These are phyloP conservation scores for Hemistola chrysoprasaria DNA, from an alignment of 2,888 invertebrate genomes.

Conservation along the genomic window DNA sequence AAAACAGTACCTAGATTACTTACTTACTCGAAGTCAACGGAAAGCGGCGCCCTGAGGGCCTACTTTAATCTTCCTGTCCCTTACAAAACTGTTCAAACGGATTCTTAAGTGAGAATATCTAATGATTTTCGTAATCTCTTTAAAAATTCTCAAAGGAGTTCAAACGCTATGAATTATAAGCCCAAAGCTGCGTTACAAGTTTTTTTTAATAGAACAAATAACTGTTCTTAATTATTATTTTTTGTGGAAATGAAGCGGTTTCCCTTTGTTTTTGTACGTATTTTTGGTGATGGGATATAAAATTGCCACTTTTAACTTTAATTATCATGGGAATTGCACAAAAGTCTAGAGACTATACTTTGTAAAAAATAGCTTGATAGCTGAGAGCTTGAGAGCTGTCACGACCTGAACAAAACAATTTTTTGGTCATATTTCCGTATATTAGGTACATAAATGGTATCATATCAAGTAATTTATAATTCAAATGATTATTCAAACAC, in stretches of 20 bases:
- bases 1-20: slow-evolving; percentile 22
- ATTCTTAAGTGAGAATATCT: slow-evolving; percentile 66
- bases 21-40: slow-evolving; percentile 26
- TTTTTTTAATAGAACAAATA: slow-evolving; percentile 30
- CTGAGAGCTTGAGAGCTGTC: too few species aligned
- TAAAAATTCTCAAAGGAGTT: slow-evolving; percentile 72
- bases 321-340: too few species aligned
- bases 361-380: too few species aligned
- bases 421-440: too few species aligned
- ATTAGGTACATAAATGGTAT: too few species aligned
- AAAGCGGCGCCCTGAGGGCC: slow-evolving; percentile 45
- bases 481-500: too few species aligned
- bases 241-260: slow-evolving; percentile 4
- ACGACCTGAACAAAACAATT: too few species aligned
- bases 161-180: slow-evolving; percentile 52
- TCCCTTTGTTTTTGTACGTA: slow-evolving; percentile 1
- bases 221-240: slow-evolving; percentile 31
- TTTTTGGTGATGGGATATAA: neutral
- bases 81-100: slow-evolving; percentile 42
- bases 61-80: slow-evolving; percentile 73
- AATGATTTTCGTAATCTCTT: slow-evolving; percentile 77
- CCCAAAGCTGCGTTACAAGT: slow-evolving; percentile 25
- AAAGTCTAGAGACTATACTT: too few species aligned
- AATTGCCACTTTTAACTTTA: neutral
- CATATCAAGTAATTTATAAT: too few species aligned